Base-by-base conservation (phyloP, 92 coral and sea anemone species). In the Isaurus tuberculatus region DNA sequence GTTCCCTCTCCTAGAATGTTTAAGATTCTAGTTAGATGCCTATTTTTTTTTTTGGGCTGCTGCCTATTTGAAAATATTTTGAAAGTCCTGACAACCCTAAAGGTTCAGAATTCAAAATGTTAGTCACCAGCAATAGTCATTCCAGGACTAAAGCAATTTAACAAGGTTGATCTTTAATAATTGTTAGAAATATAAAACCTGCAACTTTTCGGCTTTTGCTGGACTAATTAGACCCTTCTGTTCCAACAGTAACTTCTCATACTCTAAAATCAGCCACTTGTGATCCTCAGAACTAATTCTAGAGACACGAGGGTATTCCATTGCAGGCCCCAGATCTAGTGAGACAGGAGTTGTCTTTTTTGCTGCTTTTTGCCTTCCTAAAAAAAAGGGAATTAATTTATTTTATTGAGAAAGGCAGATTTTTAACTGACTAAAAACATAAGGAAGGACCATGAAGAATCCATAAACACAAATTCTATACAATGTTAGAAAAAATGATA, bases 211-310 rank as follows among this genome's bases (percentile, higher is more conserved):
- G 51, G 81, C 34, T 55, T 89, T 72, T 65, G 79, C 75, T n/a
- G 86, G 61, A 66, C 80, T 70, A 22, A 75, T 70, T 33, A 63
- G 72, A 19, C 46, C 87, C 23, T 81, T 43, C 74, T 74, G 64
- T 44, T 85, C 80, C 28, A 79, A 30, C 58, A 72, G 33, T 25
- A 89, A 65, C 33, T 60, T 73, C 73, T 85, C 74, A 57, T 79
- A 75, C 27, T 58, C 85, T 28, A 73, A 65, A 27, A 85, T 22
- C 40, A 89, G 55, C 75, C 79, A 34, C 46, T 68, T 74, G 86
- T 89, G 92, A 65, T 84, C 83, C 61, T 89, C 92, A 73, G 70
- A 7, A 61, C 89, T 85, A 84, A 89, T 69, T 81, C 87, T 89
- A 0, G 92, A 89, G 23, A 89, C 75, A 53, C 67, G 79, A 6